Evolutionary conservation across 2,888 invertebrate genomes (phyloP), one percentile per base, ranked within the genome.

Genomic region (Tipula confusa): DNA sequence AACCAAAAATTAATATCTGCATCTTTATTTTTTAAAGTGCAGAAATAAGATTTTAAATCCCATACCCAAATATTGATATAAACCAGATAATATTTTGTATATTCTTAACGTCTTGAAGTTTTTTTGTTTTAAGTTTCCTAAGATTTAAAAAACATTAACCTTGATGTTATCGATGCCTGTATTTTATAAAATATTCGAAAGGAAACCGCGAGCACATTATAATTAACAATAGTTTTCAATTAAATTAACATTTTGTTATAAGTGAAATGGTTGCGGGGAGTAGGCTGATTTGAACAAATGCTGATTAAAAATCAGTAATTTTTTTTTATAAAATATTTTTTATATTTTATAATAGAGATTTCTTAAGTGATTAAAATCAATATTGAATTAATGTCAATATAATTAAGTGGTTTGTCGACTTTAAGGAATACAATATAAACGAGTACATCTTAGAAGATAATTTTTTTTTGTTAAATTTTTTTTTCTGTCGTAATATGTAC

Each of bases 291-390:
- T 9, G 2, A 18, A 5, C 24, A 64, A 1, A 64, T 9, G 18
- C 24, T 64, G 64, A 64, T 64, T 64, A 43, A 24, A 43, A 43
- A 24, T 64, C 64, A n/a, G 9, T 43, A 43, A n/a, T n/a, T n/a
- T n/a, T 43, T 64, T 18, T 24, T 18, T 24, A 43, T 43, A 3
- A 0, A 43, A 15, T 2, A 43, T n/a, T 4, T 43, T 18, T 38
- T 24, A 24, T 18, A 24, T 64, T 18, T 64, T 64, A 24, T 64
- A n/a, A n/a, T 64, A 24, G 24, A 64, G 24, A 64, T 64, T n/a
- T n/a, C 64, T 64, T 64, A 64, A 64, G 64, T 64, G 64, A 64
- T 64, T 64, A 64, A 64, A 64, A 64, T 9, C 64, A 64, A 64
- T 64, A 64, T 64, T 64, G 64, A 64, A 64, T 24, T 24, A 64